Percentiles rank a stretch among this genome's conserved stretches.
Evolutionary conservation across 2,888 invertebrate genomes (phyloP).

Genomic region (Drosophila merina): DNA sequence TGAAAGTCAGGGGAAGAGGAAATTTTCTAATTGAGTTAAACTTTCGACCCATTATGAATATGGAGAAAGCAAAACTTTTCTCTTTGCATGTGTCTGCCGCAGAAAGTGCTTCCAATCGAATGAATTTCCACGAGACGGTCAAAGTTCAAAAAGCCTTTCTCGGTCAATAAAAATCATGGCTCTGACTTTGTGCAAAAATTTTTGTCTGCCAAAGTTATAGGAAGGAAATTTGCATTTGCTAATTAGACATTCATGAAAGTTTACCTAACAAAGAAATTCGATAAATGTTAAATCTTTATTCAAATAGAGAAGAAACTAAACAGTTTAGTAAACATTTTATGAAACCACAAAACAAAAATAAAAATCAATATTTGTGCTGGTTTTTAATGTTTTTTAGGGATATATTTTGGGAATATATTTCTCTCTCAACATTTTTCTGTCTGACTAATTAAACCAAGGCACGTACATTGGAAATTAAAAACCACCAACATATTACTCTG

Average conservation of each 20-base stretch:
- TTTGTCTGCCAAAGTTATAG: background rate
- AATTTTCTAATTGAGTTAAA: constrained; percentile 63
- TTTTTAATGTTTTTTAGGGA: background rate
- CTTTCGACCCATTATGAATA: constrained; percentile 44
- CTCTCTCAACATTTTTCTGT: constrained; percentile 7
- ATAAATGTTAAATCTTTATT: background rate
- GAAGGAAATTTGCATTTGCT: background rate
- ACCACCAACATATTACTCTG: constrained; percentile 55
- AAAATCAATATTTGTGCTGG: background rate
- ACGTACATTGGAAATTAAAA: constrained; percentile 76
- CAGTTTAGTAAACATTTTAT: background rate
- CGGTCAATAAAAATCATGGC: constrained; percentile 25
- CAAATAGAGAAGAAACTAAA: background rate
- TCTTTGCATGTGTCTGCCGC: constrained; percentile 17
- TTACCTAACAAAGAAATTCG: background rate
- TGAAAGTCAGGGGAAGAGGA: constrained; percentile 30
- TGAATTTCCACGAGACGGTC: constrained; percentile 30
- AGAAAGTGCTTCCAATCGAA: constrained; percentile 34
- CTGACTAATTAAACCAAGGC: constrained; percentile 73
- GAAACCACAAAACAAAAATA: background rate
- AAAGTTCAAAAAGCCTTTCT: constrained; percentile 20
- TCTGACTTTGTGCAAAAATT: background rate
- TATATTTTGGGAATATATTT: constrained; percentile 7
- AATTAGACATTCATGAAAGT: background rate
- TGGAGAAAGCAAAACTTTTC: constrained; percentile 34